Conservation (phyloP, 2,888 invertebrate species). For the Drosophila niveifrons region DNA sequence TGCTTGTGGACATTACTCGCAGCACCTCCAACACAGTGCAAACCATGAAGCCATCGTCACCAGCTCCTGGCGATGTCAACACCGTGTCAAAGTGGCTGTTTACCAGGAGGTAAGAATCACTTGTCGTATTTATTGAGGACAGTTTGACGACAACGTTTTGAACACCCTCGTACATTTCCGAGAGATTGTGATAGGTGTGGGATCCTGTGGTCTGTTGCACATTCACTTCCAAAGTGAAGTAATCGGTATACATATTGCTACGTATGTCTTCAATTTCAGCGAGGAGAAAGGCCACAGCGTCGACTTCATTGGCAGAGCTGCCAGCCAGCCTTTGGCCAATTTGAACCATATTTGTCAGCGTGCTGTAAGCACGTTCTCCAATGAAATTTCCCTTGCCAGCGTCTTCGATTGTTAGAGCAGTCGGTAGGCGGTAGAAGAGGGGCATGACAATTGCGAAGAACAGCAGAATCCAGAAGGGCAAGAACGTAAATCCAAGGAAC, state of each 20-base stretch:
- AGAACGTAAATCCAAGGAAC: constrained; percentile 69
- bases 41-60: constrained; percentile 88
- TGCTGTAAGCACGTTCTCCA: constrained; percentile 88
- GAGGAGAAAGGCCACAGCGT: constrained; percentile 86
- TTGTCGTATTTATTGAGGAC: constrained; percentile 68
- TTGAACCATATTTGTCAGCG: constrained; percentile 40
- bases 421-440: constrained; percentile 72
- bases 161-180: constrained; percentile 80
- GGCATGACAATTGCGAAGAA: constrained; percentile 73
- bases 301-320: constrained; percentile 89
- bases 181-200: constrained; percentile 61
- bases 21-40: constrained; percentile 88
- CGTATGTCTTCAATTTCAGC: constrained; percentile 73
- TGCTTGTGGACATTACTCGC: constrained; percentile 82
- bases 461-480: constrained; percentile 72
- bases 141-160: constrained; percentile 83
- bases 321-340: constrained; percentile 90
- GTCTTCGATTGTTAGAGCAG: constrained; percentile 63
- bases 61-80: constrained; percentile 91
- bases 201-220: constrained; percentile 79
- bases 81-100: constrained; percentile 95
- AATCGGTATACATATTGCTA: constrained; percentile 65
- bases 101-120: constrained; percentile 86
- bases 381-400: constrained; percentile 86
- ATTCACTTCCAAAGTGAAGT: constrained; percentile 78